phyloP scores from a whole-genome alignment of 2,888 invertebrate genomes.

The Ashinkailepas kermadecensis region DNA sequence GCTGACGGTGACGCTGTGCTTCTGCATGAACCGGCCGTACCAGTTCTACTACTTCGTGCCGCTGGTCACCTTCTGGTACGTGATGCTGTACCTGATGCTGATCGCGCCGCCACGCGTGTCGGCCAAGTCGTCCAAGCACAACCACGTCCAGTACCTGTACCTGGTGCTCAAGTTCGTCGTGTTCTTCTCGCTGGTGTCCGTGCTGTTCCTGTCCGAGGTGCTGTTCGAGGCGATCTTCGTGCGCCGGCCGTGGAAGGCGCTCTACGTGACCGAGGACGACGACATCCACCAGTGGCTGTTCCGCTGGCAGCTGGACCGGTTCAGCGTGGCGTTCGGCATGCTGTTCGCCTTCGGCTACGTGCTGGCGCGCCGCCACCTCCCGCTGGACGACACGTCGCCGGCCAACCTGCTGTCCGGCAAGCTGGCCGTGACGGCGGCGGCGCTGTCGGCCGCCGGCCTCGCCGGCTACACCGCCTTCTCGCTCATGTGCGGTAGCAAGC shows the following conservation, averaged over 20 bases:
- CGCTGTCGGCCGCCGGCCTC: constrained; percentile 55
- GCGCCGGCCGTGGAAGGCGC: constrained; percentile 86
- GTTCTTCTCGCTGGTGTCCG: constrained; percentile 72
- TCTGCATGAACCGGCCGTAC: constrained; percentile 95
- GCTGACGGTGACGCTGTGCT: constrained; percentile 78
- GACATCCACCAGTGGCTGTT: constrained; percentile 88
- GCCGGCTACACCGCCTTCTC: constrained; percentile 74
- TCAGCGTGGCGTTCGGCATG: constrained; percentile 72
- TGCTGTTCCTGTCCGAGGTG: constrained; percentile 90
- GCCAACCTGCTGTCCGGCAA: constrained; percentile 62
- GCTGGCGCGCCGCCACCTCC: constrained; percentile 64
- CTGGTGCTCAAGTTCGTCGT: constrained; percentile 78
- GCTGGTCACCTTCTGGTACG: constrained; percentile 87
- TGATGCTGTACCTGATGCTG: constrained; percentile 59
- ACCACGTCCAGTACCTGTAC: constrained; percentile 77
- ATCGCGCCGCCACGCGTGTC: constrained; percentile 77
- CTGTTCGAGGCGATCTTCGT: constrained; percentile 96
- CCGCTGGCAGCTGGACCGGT: constrained; percentile 81
- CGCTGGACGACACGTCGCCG: constrained; percentile 76
- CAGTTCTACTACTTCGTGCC: constrained; percentile 98
- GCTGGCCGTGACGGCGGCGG: constrained; percentile 61
- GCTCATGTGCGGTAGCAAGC: constrained; percentile 70
- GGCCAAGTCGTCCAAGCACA: constrained; percentile 55
- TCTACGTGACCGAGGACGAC: constrained; percentile 91
- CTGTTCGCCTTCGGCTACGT: constrained; percentile 75